Percentiles rank a stretch among this genome's conserved stretches.
phyloP scores from a whole-genome alignment of 2,888 invertebrate genomes.

The Zootermopsis nevadensis region DNA sequence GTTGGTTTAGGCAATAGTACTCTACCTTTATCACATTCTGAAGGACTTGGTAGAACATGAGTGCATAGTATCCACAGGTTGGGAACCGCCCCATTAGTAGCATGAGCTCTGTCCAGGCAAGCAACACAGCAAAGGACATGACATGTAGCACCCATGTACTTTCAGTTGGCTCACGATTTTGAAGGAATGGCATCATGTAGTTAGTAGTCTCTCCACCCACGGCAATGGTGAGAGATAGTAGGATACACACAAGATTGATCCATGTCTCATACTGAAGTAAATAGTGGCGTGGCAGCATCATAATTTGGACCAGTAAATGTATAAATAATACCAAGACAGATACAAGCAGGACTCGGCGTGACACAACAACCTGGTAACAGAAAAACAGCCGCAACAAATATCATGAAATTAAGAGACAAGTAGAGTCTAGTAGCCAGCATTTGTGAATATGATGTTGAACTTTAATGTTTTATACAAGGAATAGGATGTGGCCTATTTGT shows the following conservation, averaged over 20 bases:
- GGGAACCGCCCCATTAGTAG: constrained; percentile 68
- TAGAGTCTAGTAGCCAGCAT: too few relatives aligned
- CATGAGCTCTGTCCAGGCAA: constrained; percentile 69
- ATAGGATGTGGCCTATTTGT: too few relatives aligned
- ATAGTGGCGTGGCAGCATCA: constrained; percentile 56
- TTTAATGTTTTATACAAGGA: too few relatives aligned
- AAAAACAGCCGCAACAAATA: constrained; percentile 1
- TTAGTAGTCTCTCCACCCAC: constrained; percentile 45
- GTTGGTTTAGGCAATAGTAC: too few relatives aligned
- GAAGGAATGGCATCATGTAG: not conserved
- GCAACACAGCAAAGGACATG: constrained; percentile 63
- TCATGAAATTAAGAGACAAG: too few relatives aligned
- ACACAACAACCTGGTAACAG: constrained; percentile 19
- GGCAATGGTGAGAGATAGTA: constrained; percentile 59
- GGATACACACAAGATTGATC: constrained; percentile 61
- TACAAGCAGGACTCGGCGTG: constrained; percentile 49
- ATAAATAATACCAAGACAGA: constrained; percentile 53
- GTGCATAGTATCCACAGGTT: constrained; percentile 67
- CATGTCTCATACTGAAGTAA: constrained; percentile 62
- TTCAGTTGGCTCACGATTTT: not conserved
- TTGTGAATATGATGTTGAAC: too few relatives aligned
- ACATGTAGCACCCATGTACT: constrained; percentile 61
- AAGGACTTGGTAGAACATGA: constrained; percentile 69
- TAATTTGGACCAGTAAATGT: constrained; percentile 47
- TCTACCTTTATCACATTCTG: constrained; percentile 66